phyloP scores from a whole-genome alignment of 1,140 invertebrate species.

The Antheraea pernyi region DNA sequence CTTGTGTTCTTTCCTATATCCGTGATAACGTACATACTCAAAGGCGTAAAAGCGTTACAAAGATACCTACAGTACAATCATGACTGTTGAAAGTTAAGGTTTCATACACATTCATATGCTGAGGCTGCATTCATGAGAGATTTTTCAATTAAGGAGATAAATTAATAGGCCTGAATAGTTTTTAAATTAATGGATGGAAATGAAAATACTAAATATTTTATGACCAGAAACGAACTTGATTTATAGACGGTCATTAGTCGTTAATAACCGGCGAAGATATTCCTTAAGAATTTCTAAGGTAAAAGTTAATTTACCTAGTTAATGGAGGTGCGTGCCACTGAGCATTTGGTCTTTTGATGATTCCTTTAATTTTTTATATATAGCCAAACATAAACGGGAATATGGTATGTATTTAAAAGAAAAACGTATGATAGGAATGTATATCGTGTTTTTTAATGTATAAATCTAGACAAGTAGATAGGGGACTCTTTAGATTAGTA shows the following conservation, averaged over 20 bases:
- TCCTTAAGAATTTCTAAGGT: conserved; percentile 12
- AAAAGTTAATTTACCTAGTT: not conserved
- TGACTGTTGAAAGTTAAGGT: no score
- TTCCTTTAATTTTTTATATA: not conserved
- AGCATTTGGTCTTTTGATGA: conserved; percentile 6
- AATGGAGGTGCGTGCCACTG: conserved; percentile 1
- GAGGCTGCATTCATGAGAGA: no score
- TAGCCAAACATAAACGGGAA: not conserved
- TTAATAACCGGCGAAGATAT: conserved; percentile 13
- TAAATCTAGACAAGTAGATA: no score
- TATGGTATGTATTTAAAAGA: not conserved
- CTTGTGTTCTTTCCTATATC: no score
- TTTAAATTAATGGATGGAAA: conserved; percentile 6
- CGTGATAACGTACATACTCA: no score
- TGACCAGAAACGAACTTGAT: not conserved
- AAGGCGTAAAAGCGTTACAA: no score
- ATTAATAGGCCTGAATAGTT: not conserved
- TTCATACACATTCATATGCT: no score
- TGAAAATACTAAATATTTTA: not conserved
- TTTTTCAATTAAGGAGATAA: no score
- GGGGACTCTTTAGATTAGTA: no score
- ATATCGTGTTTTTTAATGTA: no score
- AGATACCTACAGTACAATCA: no score
- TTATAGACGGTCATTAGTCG: conserved; percentile 15
- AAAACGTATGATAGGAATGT: no score